A percentile compares a stretch with the other conserved stretches of the same genome.
phyloP scores from a whole-genome alignment of 2,113 vertebrate genomes.

The Rhombomys opimus region DNA sequence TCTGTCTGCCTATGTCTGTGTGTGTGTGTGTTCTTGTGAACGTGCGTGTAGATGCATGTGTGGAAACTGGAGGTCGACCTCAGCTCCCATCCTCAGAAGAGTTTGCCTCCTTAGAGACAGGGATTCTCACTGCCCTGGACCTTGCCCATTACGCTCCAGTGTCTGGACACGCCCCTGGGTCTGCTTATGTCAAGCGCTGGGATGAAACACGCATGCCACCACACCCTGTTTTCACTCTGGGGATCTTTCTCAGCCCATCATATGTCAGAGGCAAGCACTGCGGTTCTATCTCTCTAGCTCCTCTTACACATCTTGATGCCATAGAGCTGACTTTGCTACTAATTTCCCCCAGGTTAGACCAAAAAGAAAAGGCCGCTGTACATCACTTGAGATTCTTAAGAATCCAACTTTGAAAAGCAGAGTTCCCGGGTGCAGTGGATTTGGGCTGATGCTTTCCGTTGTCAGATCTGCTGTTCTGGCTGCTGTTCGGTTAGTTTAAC shows the following conservation, averaged over 20 bases:
- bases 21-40: not conserved
- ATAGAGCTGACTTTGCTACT: not conserved
- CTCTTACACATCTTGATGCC: not conserved
- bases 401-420: not conserved
- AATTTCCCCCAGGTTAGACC: not conserved
- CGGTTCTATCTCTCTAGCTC: not conserved
- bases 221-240: not conserved
- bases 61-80: not conserved
- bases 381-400: not conserved
- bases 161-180: not conserved
- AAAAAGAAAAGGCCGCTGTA: not conserved
- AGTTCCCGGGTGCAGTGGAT: fast-evolving
- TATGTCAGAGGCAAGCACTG: not conserved
- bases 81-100: not conserved
- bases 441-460: not conserved
- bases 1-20: not conserved
- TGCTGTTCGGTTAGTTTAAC: not conserved
- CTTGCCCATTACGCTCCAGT: not conserved
- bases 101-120: not conserved
- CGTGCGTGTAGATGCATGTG: not conserved
- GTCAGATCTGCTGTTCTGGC: not conserved
- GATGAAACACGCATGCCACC: not conserved
- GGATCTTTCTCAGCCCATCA: not conserved
- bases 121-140: not conserved
- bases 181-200: not conserved